Conservation (phyloP, 1,140 invertebrate species). For the Periplaneta americana region DNA sequence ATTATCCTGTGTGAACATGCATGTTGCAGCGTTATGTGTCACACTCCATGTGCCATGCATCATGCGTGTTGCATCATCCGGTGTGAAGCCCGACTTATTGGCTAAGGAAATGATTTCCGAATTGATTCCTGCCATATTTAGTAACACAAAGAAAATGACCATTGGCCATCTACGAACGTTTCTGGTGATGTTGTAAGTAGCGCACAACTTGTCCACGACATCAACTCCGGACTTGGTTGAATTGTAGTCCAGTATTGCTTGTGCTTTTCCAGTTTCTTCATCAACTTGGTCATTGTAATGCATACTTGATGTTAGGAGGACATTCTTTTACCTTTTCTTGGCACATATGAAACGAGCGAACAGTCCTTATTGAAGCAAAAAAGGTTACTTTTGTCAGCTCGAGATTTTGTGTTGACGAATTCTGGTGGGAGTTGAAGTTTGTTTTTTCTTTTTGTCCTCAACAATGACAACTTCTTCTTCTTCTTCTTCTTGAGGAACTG, state of each 20-base stretch:
- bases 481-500: too few species aligned
- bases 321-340: slow-evolving; percentile 31
- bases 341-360: slow-evolving; percentile 30
- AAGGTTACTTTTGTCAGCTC: slow-evolving; percentile 19
- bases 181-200: slow-evolving; percentile 21
- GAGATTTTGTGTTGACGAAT: slow-evolving; percentile 25
- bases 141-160: slow-evolving; percentile 13
- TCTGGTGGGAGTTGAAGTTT: slow-evolving; percentile 30
- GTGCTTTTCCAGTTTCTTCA: slow-evolving; percentile 24
- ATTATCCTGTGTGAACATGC: too few species aligned
- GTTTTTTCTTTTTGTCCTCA: slow-evolving; percentile 32
- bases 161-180: slow-evolving; percentile 31
- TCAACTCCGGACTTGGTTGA: slow-evolving; percentile 37
- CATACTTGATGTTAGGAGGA: slow-evolving; percentile 31
- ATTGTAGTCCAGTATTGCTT: too few species aligned
- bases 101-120: too few species aligned
- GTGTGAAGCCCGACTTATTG: too few species aligned
- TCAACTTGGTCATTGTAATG: slow-evolving; percentile 25
- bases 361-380: slow-evolving; percentile 30
- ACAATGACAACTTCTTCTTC: slow-evolving; percentile 19
- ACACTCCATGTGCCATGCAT: too few species aligned
- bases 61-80: too few species aligned
- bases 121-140: too few species aligned
- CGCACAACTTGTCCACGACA: slow-evolving; percentile 30
- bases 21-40: too few species aligned